Evolutionary conservation across 2,797 vertebrate genomes (phyloP), one percentile per base, ranked within the genome.

Genomic region (Bradypodion pumilum): DNA sequence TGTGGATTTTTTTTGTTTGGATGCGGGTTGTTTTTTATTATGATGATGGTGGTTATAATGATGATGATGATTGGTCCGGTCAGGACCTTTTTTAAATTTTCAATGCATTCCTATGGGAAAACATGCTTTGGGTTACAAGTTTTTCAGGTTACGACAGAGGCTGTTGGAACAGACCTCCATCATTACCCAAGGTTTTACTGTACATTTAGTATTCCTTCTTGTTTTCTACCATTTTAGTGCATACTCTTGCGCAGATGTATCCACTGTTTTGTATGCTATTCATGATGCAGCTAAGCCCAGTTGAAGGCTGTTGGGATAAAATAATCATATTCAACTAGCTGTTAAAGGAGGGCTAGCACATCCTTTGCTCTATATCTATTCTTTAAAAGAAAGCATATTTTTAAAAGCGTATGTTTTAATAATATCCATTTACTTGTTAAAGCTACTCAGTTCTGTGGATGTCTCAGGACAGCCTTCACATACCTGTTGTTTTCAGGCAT

Each of bases 201-300:
- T n/a, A n/a, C 16, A 1, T 16, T n/a, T 78, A 56, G 15, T 1
- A 42, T 29, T 78, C 27, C 5, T 68, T 37, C 15, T 16, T 19
- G 16, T 19, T 12, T 25, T 35, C 10, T 68, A 68, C 16, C 0
- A 0, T 78, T 52, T 70, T 23, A 66, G 0, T 66, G 21, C 3
- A 23, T 40, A 60, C 35, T 40, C 56, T 44, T 78, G 6, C 37
- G 21, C 10, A 49, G 42, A 29, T n/a, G 7, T 29, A 32, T 13
- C 42, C 29, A 5, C 32, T 37, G 23, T n/a, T 49, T 56, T 56
- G 5, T 56, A 56, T 56, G 63, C 62, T 66, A 25, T 13, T 29
- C 15, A 65, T 23, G 6, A 16, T 37, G 29, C 23, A 37, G 29
- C 27, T 59, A 60, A 65, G 15, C 12, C 42, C 42, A 32, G 3